Evolutionary conservation across 2,888 invertebrate genomes (phyloP), one percentile per base, ranked within the genome.

Genomic region (Nomada goodeniana): DNA sequence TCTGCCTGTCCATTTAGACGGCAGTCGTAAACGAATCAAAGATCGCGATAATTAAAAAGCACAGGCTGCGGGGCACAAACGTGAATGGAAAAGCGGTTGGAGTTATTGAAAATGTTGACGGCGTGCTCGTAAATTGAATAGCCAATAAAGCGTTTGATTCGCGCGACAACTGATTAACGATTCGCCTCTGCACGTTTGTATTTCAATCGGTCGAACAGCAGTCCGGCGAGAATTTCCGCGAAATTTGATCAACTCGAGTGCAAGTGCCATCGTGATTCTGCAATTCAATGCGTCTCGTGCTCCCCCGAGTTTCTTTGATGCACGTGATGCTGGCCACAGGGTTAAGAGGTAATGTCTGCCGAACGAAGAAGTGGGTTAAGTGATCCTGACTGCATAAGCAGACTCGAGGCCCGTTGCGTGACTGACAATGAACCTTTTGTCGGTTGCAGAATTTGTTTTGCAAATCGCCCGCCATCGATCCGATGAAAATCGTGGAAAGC

Each of bases 381-480:
- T 77, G 83, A 70, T 83, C 61, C 72, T 65, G 67, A 59, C 74
- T 65, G 71, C 57, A 64, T 77, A 80, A 86, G 82, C 55, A 65
- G 67, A 75, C 61, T 82, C 70, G 72, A 78, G 77, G 67, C 50
- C 59, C 77, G 71, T 67, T 76, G 83, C 82, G 82, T 85, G 84
- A 86, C 86, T 85, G 69, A 80, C 83, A 88, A 88, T 81, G 72
- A 84, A 84, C 78, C 84, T 78, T 72, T 81, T 74, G 67, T 60
- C 71, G 57, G 67, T 50, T 55, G 65, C 36, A 9, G 76, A 76
- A 82, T 84, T 82, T 82, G 84, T 76, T 84, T 84, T 84, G 82
- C 85, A 85, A 84, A 85, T 85, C 79, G 44, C 65, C 57, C 23
- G n/a, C 18, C 52, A 64, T 77, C 72, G 68, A 80, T 64, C 64